Evolutionary conservation across 2,888 invertebrate genomes (phyloP), one percentile per base, ranked within the genome.

Genomic region (Drosophila hamatofila): DNA sequence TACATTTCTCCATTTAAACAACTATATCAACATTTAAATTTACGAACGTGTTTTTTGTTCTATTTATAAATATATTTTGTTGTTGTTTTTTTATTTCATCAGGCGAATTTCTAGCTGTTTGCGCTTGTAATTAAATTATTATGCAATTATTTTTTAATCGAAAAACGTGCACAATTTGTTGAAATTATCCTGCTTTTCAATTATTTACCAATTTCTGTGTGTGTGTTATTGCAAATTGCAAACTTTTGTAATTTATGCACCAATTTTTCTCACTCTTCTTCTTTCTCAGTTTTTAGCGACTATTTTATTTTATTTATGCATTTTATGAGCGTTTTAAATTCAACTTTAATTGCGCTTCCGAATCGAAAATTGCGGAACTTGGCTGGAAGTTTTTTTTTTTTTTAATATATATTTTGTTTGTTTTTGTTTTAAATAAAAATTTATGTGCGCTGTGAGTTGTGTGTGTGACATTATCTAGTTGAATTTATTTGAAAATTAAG

Each of bases 311-410:
- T 71, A 70, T 75, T 62, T 59, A 62, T 80, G 58, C 64, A 61
- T 75, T 79, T 76, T 54, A 54, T 64, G 48, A 49, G 52, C 56
- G 33, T 33, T 71, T 66, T 61, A 65, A 70, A 75, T 80, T 75
- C 61, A 46, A 57, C 27, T 59, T 63, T 62, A 70, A 70, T 61
- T 57, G 70, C 71, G 48, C 62, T 77, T 75, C 80, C 80, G 75
- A 76, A 63, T 54, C 70, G 58, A 61, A 69, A 64, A 65, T 51
- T 58, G 76, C 75, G 64, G 76, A 76, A 79, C 57, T 39, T 6
- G 14, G 54, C n/a, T 30, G 27, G 0, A 74, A 41, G 23, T 23
- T 18, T 44, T 21, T 49, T 9, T 46, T 55, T n/a, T 12, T 51
- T 11, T 51, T 18, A 5, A 9, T 35, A 16, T 51, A 16, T 46